phyloP scores from a whole-genome alignment of 2,888 invertebrate genomes.

The Neoaliturus tenellus region DNA sequence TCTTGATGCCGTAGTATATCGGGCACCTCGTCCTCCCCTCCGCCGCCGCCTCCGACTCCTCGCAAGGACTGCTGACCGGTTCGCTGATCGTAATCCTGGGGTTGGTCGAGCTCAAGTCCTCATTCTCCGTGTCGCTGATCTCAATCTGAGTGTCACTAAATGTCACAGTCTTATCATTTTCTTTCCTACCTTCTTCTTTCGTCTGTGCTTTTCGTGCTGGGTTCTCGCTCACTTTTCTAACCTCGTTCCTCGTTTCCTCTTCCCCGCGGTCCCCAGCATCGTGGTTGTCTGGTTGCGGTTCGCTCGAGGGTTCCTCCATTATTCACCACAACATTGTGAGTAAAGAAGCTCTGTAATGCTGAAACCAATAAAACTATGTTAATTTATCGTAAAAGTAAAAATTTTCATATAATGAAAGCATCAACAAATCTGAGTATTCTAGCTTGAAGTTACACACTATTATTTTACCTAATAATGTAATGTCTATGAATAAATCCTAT shows the following conservation, averaged over 20 bases:
- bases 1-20: conserved; percentile 58
- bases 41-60: neutral
- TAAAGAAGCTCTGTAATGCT: too few species aligned
- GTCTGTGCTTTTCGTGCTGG: neutral
- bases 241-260: neutral
- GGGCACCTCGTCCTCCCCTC: conserved; percentile 9
- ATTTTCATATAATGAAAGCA: too few species aligned
- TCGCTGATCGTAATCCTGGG: conserved; percentile 45
- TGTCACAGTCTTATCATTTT: conserved; percentile 1
- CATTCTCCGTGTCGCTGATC: conserved; percentile 13
- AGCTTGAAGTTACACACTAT: too few species aligned
- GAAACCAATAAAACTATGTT: too few species aligned
- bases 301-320: too few species aligned
- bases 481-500: too few species aligned
- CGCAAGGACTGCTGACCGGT: conserved; percentile 12
- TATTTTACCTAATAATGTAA: too few species aligned
- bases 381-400: too few species aligned
- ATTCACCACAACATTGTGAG: too few species aligned
- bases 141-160: conserved; percentile 20
- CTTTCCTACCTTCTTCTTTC: neutral
- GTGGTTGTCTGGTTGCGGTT: too few species aligned
- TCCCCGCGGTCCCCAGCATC: neutral
- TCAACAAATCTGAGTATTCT: too few species aligned
- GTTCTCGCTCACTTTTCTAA: too few species aligned
- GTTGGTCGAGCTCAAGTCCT: neutral